A percentile compares a stretch with the other conserved stretches of the same genome.
Conservation (phyloP, 2,888 invertebrate species). For the Polyommatus iphigenia region DNA sequence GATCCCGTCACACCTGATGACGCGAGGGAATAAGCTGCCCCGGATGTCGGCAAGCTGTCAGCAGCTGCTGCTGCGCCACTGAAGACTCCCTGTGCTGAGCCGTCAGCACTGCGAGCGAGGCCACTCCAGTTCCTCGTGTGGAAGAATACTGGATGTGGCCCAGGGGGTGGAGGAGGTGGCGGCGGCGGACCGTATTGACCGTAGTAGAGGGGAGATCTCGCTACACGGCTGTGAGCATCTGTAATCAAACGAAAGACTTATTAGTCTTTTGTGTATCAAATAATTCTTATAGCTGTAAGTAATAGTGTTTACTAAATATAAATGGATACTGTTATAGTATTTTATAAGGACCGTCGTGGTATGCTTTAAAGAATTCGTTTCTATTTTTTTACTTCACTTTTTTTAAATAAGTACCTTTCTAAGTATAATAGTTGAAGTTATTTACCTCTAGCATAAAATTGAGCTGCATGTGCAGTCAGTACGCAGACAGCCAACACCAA, state of each 20-base stretch:
- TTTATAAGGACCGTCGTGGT: not conserved
- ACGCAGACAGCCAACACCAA: constrained; percentile 7
- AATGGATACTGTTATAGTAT: not conserved
- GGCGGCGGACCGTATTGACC: constrained; percentile 35
- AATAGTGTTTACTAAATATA: no score
- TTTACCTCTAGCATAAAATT: constrained; percentile 3
- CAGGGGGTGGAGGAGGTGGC: constrained; percentile 39
- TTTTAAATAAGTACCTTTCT: not conserved
- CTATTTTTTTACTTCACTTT: not conserved
- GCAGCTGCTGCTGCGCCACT: constrained; percentile 56
- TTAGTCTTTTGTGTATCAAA: not conserved
- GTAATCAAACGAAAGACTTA: constrained; percentile 39
- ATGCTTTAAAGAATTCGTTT: not conserved
- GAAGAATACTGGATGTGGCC: constrained; percentile 47
- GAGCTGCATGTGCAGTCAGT: not conserved
- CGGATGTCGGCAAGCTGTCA: constrained; percentile 44
- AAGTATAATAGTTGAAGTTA: constrained; percentile 12
- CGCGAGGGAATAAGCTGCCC: constrained; percentile 51
- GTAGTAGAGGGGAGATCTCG: constrained; percentile 46
- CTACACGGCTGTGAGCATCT: constrained; percentile 47
- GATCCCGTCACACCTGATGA: constrained; percentile 34
- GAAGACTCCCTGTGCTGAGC: constrained; percentile 54
- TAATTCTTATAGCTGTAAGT: not conserved
- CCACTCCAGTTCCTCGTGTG: constrained; percentile 62
- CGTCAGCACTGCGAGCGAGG: constrained; percentile 48